A percentile compares a stretch with the other conserved stretches of the same genome.
phyloP scores from a whole-genome alignment of 2,888 invertebrate species.

The Harpalus rufipes region DNA sequence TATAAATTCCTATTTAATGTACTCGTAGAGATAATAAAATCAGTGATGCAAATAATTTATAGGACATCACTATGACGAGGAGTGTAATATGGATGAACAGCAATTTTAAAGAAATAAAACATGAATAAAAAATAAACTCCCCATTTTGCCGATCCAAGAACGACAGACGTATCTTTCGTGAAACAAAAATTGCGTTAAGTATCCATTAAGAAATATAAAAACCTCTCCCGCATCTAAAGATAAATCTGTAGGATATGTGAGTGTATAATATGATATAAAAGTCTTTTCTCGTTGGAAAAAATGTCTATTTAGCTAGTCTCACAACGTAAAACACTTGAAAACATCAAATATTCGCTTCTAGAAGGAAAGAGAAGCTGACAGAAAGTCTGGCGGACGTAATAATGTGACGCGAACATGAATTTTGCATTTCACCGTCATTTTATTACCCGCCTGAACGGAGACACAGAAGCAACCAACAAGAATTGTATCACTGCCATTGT shows the following conservation, averaged over 20 bases:
- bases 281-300: conserved; percentile 23
- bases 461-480: not conserved
- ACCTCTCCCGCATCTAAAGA: not conserved
- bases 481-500: conserved; percentile 10
- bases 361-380: conserved; percentile 29
- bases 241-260: conserved; percentile 10
- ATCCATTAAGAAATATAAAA: not conserved
- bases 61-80: not conserved
- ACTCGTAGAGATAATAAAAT: too few species aligned
- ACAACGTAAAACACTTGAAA: conserved; percentile 40
- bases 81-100: not conserved
- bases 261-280: conserved; percentile 22
- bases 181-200: conserved; percentile 3
- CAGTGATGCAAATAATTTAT: too few species aligned
- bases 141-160: not conserved
- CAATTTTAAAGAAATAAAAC: not conserved
- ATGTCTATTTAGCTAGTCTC: conserved; percentile 32
- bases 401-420: conserved; percentile 48
- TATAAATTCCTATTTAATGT: too few species aligned
- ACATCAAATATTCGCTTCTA: conserved; percentile 30
- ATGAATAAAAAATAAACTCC: conserved; percentile 9
- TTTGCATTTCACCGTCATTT: conserved; percentile 48
- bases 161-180: not conserved
- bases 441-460: conserved; percentile 40
- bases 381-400: conserved; percentile 39